A percentile compares a stretch with the other conserved stretches of the same genome.
Conservation (phyloP, 2,113 vertebrate species). For the Poeciliopsis occidentalis region DNA sequence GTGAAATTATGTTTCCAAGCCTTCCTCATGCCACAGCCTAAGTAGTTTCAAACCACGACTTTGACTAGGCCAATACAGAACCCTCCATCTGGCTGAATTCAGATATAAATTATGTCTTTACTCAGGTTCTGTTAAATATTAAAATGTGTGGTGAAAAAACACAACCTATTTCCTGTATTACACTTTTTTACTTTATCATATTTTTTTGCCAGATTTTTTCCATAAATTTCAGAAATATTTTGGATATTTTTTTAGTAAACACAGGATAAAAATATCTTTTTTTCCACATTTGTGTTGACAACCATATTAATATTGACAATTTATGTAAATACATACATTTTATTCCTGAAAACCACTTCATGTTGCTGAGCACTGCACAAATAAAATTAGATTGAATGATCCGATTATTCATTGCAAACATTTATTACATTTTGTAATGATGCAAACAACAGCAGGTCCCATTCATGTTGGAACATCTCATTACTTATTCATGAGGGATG, state of each 20-base stretch:
- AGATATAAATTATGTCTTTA: background rate
- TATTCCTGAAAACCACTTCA: background rate
- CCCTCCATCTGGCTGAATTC: background rate
- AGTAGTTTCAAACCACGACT: background rate
- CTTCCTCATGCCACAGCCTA: background rate
- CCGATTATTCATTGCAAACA: constrained; percentile 81
- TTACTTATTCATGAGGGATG: constrained; percentile 62
- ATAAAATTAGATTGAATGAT: constrained; percentile 9
- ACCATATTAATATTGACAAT: background rate
- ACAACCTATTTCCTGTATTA: background rate
- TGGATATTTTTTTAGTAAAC: too few relatives aligned
- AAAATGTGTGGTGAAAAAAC: background rate
- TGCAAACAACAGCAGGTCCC: constrained; percentile 74
- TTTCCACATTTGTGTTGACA: background rate
- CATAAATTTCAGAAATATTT: too few relatives aligned
- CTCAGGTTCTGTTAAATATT: background rate
- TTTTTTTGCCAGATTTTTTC: too few relatives aligned
- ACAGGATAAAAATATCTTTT: background rate
- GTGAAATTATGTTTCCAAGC: too few relatives aligned
- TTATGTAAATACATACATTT: background rate
- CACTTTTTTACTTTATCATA: background rate
- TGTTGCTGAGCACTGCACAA: background rate
- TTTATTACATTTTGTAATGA: constrained; percentile 81
- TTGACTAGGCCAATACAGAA: background rate
- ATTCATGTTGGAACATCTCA: constrained; percentile 71